These are phyloP conservation scores for Sphinx pinastri DNA, from an alignment of 2,888 invertebrate species.

Conservation along the genomic window DNA sequence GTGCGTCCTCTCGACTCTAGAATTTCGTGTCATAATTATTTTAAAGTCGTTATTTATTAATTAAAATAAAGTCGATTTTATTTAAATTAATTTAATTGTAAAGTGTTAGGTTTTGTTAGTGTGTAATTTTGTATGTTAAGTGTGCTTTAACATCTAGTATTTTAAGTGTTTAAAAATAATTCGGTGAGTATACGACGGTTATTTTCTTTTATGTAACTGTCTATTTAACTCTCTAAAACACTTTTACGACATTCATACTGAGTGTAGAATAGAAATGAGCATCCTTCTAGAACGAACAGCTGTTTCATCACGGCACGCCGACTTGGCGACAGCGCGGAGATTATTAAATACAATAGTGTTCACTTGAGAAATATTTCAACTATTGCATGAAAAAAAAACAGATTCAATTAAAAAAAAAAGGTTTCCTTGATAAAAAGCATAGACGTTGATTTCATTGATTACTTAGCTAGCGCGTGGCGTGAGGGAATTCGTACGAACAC, in stretches of 20 bases:
- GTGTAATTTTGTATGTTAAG: slow-evolving; percentile 56
- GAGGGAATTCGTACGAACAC: slow-evolving; percentile 11
- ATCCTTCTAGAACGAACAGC: slow-evolving; percentile 41
- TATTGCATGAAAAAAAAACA: not conserved
- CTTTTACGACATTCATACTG: slow-evolving; percentile 27
- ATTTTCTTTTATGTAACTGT: slow-evolving; percentile 38
- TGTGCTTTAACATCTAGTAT: slow-evolving; percentile 53
- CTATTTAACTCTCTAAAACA: slow-evolving; percentile 34
- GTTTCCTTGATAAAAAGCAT: too few relatives aligned
- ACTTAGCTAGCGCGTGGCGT: slow-evolving; percentile 11
- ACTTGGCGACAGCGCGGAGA: slow-evolving; percentile 8
- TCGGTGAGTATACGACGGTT: slow-evolving; percentile 62
- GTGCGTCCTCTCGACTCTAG: slow-evolving; percentile 66
- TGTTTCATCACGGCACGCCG: slow-evolving; percentile 38
- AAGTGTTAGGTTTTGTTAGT: slow-evolving; percentile 53
- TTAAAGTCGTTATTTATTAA: slow-evolving; percentile 51
- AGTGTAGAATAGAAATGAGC: slow-evolving; percentile 27
- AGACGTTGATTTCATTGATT: slow-evolving; percentile 6
- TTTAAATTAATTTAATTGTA: slow-evolving; percentile 40
- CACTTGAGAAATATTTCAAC: not conserved
- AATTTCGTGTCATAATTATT: slow-evolving; percentile 69
- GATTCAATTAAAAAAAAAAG: not conserved
- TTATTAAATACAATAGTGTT: not conserved
- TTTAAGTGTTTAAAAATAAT: slow-evolving; percentile 56
- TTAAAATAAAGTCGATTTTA: slow-evolving; percentile 49